phyloP scores from a whole-genome alignment of 2,113 vertebrate genomes.

The Motacilla tschutschensis region DNA sequence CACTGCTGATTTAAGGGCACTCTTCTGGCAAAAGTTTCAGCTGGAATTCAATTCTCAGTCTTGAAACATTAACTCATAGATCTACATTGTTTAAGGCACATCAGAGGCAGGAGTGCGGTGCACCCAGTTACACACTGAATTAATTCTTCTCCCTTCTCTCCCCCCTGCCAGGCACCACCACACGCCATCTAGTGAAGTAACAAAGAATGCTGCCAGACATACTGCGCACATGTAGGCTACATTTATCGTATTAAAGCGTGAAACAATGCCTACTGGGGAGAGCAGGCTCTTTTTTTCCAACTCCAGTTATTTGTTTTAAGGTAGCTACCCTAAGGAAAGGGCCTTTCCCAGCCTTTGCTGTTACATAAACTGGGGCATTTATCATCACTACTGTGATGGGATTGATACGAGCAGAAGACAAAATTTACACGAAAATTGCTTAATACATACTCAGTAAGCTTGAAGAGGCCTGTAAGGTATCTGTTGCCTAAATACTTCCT shows the following conservation, averaged over 20 bases:
- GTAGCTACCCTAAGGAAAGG: background rate
- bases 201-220: background rate
- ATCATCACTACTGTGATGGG: background rate
- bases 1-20: background rate
- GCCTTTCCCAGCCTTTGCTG: background rate
- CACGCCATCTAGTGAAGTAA: constrained; percentile 34
- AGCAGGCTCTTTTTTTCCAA: background rate
- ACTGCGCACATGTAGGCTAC: background rate
- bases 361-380: background rate
- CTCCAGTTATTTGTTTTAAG: background rate
- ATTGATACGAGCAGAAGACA: background rate
- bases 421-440: background rate
- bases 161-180: background rate
- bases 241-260: background rate
- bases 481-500: background rate
- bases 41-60: background rate
- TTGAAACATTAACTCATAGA: background rate
- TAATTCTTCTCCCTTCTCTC: background rate
- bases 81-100: background rate
- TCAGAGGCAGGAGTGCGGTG: background rate
- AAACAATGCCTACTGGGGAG: background rate
- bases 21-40: background rate
- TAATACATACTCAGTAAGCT: background rate
- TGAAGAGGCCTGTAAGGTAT: background rate
- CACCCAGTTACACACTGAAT: background rate